These are phyloP conservation scores for Bradynema listronoti DNA, from an alignment of 1,140 invertebrate genomes.

Conservation along the genomic window DNA sequence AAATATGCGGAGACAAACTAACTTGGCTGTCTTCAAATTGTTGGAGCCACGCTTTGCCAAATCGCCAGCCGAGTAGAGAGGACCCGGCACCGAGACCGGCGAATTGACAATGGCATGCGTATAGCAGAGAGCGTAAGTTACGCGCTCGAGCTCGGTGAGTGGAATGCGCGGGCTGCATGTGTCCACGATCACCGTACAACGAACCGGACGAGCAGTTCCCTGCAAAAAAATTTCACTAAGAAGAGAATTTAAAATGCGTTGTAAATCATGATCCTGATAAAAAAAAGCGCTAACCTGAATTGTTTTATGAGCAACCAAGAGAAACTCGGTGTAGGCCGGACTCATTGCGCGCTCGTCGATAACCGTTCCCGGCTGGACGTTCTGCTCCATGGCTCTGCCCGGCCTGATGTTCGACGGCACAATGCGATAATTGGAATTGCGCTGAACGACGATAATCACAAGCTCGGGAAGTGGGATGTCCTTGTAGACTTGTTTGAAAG, in stretches of 20 bases:
- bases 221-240: not conserved
- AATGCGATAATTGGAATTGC: slow-evolving; percentile 21
- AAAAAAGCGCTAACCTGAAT: slow-evolving; percentile 16
- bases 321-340: slow-evolving; percentile 11
- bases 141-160: slow-evolving; percentile 8
- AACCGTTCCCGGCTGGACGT: slow-evolving; percentile 6
- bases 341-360: slow-evolving; percentile 7
- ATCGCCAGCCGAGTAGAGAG: slow-evolving; percentile 18
- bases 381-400: slow-evolving; percentile 11
- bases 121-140: slow-evolving; percentile 16
- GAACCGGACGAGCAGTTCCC: slow-evolving; percentile 12
- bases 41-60: slow-evolving; percentile 23
- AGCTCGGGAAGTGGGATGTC: not conserved
- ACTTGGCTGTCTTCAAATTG: slow-evolving; percentile 26
- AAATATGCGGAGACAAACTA: not conserved
- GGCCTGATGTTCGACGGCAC: slow-evolving; percentile 6
- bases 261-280: not conserved
- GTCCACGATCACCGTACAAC: slow-evolving; percentile 11
- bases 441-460: slow-evolving; percentile 12
- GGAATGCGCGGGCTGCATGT: not conserved
- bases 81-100: slow-evolving; percentile 22
- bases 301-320: slow-evolving; percentile 10
- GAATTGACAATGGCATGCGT: slow-evolving; percentile 20
- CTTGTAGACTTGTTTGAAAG: slow-evolving; percentile 7
- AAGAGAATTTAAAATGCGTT: not conserved